phyloP scores from a whole-genome alignment of 2,888 invertebrate species.

The Colletes collaris region DNA sequence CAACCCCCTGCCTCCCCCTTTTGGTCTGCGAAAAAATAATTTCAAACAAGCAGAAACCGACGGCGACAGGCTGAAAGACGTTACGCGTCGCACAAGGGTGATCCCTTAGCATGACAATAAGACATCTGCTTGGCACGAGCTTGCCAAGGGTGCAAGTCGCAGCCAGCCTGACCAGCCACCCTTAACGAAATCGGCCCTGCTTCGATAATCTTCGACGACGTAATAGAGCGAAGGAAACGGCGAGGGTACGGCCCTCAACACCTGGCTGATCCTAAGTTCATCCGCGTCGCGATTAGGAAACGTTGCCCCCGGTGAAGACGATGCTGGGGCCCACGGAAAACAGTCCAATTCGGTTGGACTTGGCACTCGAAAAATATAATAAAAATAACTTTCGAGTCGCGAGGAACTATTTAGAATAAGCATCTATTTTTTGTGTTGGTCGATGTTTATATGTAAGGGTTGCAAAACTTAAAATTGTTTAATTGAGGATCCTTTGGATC shows the following conservation, averaged over 20 bases:
- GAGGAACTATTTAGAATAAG: too few species aligned
- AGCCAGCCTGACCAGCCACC: conserved; percentile 68
- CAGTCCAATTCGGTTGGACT: neutral
- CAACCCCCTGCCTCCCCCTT: conserved; percentile 30
- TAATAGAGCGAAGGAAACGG: conserved; percentile 59
- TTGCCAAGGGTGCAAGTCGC: conserved; percentile 67
- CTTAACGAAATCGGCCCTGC: conserved; percentile 70
- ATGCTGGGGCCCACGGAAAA: neutral
- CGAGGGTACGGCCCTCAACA: conserved; percentile 52
- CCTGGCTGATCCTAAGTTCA: conserved; percentile 58
- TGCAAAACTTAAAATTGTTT: too few species aligned
- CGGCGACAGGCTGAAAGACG: conserved; percentile 73
- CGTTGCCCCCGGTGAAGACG: conserved; percentile 18
- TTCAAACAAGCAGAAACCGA: conserved; percentile 68
- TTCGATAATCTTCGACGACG: conserved; percentile 69
- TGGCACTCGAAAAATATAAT: too few species aligned
- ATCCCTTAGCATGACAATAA: conserved; percentile 81
- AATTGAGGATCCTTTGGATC: too few species aligned
- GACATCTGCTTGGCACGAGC: conserved; percentile 81
- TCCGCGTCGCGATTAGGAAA: conserved; percentile 57
- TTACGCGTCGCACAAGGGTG: conserved; percentile 72
- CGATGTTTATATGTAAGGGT: too few species aligned
- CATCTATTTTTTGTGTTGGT: too few species aligned
- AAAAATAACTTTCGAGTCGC: too few species aligned
- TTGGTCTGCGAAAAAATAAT: conserved; percentile 57